Conservation (phyloP, 2,797 vertebrate genomes). For the Dromococcyx pavoninus region DNA sequence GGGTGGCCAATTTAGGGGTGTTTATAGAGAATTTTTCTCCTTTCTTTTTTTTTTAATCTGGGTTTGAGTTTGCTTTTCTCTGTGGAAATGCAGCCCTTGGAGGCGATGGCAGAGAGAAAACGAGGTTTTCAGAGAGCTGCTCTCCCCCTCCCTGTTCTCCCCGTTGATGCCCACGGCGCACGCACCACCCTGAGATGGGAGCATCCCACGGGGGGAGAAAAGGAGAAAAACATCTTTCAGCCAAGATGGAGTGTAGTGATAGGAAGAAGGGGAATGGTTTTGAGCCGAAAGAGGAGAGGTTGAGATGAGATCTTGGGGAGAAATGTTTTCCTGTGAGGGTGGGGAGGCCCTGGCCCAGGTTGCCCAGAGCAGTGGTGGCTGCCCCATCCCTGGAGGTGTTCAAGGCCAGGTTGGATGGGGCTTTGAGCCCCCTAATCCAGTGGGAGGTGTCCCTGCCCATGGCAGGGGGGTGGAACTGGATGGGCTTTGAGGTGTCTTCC, state of each 20-base stretch:
- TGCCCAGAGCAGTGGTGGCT: too few species aligned
- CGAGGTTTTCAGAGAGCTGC: not conserved
- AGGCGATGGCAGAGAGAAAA: not conserved
- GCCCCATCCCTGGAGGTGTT: too few species aligned
- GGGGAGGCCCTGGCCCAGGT: too few species aligned
- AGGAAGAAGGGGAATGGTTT: too few species aligned
- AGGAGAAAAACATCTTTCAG: not conserved
- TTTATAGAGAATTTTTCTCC: not conserved
- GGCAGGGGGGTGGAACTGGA: too few species aligned
- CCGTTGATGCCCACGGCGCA: not conserved
- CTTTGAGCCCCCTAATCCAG: too few species aligned
- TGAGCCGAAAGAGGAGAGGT: too few species aligned
- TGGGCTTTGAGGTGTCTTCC: too few species aligned
- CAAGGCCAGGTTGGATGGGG: too few species aligned
- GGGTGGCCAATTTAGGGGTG: not conserved
- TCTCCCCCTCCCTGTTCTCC: not conserved
- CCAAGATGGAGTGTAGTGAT: not conserved
- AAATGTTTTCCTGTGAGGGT: too few species aligned
- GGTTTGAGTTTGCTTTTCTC: not conserved
- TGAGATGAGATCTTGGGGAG: too few species aligned
- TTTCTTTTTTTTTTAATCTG: not conserved
- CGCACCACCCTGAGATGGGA: not conserved
- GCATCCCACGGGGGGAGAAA: not conserved
- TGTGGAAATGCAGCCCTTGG: rapidly evolving
- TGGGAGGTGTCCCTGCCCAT: too few species aligned